A percentile compares a stretch with the other conserved stretches of the same genome.
phyloP scores from a whole-genome alignment of 1,140 invertebrate species.

The Delia radicum region DNA sequence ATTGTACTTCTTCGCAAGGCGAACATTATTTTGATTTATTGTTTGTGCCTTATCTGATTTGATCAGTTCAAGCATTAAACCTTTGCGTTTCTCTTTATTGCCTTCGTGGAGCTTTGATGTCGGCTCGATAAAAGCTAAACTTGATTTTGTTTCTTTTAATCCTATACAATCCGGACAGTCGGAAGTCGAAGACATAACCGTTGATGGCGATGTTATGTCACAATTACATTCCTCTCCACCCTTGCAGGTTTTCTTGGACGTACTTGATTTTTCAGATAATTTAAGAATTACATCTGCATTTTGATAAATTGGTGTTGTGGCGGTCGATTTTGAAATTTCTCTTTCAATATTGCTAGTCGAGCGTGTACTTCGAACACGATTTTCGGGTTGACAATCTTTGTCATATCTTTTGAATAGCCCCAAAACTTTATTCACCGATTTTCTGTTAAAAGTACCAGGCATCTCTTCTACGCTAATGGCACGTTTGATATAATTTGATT shows the following conservation, averaged over 20 bases:
- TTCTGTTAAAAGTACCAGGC: conserved; percentile 59
- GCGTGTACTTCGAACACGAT: conserved; percentile 42
- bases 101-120: conserved; percentile 17
- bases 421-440: conserved; percentile 66
- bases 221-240: conserved; percentile 18
- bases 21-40: background rate
- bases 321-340: conserved; percentile 36
- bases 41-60: conserved; percentile 57
- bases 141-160: background rate
- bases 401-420: conserved; percentile 73
- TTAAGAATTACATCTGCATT: conserved; percentile 37
- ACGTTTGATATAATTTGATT: conserved; percentile 65
- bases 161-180: conserved; percentile 16
- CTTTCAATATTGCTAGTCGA: conserved; percentile 52
- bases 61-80: conserved; percentile 69
- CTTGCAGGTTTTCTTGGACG: background rate
- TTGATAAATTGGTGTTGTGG: conserved; percentile 45
- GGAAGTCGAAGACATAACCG: background rate
- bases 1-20: conserved; percentile 47
- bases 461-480: conserved; percentile 70
- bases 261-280: conserved; percentile 36
- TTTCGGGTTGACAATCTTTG: conserved; percentile 50
- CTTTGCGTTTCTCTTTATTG: conserved; percentile 56
- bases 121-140: background rate
- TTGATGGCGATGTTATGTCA: background rate